Evolutionary conservation across 2,888 invertebrate genomes (phyloP), one percentile per base, ranked within the genome.

Genomic region (Phortica okadai): DNA sequence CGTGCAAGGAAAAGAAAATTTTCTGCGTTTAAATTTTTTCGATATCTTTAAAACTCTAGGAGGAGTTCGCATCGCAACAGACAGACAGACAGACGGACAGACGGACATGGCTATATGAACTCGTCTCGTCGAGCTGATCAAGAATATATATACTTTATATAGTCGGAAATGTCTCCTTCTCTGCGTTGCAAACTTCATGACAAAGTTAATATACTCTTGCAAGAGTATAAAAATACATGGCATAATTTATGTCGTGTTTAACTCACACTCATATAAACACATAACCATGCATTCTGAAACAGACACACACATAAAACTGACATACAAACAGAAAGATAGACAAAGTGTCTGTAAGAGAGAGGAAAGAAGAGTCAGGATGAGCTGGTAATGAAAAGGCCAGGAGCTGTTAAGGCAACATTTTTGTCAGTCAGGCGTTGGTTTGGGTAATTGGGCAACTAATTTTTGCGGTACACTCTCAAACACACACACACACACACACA

Each of bases 241-340:
- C 76, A 80, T 81, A 76, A 79, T 76, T 81, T 80, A 82, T 82
- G 82, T 78, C 78, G 75, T 75, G 16, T 69, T 69, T 45, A 16
- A 16, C 45, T 45, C 45, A 45, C 16, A 69, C 50, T 45, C 42
- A 45, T 4, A 45, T 16, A 69, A 6, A 59, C 59, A n/a, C 6
- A 50, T 50, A 50, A 50, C 2, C 50, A 50, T 50, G 50, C 14
- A 50, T 50, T 5, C 33, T 33, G 3, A 33, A 33, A 33, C 2
- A 4, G 3, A 33, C 33, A 33, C 33, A 33, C 33, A 33, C 33
- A 33, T 1, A 33, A 6, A 16, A 59, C 59, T 16, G 21, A 59
- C 59, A 10, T n/a, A 16, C 59, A 10, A 16, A 59, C 59, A 21
- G 59, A 21, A n/a, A 16, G 59, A 21, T 16, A 59, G 4, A 7